Percentiles rank a stretch among this genome's conserved stretches.
Evolutionary conservation across 2,113 vertebrate genomes (phyloP).

Genomic region (Ceyx margarethae): DNA sequence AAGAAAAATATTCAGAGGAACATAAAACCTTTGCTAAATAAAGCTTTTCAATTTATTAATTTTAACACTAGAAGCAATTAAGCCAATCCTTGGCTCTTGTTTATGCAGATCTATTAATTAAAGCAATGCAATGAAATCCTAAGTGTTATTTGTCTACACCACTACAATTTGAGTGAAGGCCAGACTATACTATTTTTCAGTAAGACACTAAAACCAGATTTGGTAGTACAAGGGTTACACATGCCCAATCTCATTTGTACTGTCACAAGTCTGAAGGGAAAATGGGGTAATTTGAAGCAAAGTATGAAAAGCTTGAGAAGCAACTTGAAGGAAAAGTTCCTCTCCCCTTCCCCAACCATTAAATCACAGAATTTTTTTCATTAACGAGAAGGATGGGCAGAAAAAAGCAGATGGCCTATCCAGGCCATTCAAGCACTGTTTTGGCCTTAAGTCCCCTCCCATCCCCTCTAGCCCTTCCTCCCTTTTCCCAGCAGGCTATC

Average conservation of each 20-base stretch:
- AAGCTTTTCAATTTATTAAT: conserved; percentile 30
- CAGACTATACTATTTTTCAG: background rate
- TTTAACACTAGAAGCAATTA: background rate
- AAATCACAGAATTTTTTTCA: background rate
- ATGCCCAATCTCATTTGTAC: background rate
- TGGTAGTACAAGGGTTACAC: background rate
- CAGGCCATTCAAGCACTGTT: background rate
- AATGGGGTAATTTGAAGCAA: background rate
- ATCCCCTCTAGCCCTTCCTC: background rate
- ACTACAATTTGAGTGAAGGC: background rate
- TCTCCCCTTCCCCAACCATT: background rate
- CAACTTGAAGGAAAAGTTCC: background rate
- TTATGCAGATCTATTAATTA: background rate
- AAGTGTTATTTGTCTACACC: background rate
- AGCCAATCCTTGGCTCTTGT: background rate
- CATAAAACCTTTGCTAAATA: conserved; percentile 48
- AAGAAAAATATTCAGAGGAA: background rate
- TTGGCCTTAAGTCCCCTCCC: background rate
- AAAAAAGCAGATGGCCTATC: background rate
- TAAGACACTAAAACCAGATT: background rate
- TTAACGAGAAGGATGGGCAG: background rate
- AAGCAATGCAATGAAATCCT: background rate
- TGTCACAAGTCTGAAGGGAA: background rate
- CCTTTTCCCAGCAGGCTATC: background rate
- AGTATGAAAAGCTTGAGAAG: background rate